A percentile compares a stretch with the other conserved stretches of the same genome.
Conservation (phyloP, 2,113 vertebrate species). For the Lepisosteus osseus region DNA sequence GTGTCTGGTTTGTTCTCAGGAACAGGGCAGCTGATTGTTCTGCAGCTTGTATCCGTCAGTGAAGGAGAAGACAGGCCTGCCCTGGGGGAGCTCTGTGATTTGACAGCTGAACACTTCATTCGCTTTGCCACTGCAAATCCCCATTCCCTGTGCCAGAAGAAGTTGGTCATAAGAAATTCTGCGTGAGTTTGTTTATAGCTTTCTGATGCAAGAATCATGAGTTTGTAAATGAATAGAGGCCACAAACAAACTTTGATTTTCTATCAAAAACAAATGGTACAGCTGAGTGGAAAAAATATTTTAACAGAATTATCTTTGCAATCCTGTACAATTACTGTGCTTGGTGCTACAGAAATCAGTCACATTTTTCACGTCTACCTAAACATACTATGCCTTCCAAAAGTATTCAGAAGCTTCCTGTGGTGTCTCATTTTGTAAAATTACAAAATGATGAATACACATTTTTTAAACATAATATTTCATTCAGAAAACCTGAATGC, state of each 20-base stretch:
- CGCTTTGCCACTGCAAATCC: conserved; percentile 75
- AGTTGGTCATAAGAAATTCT: conserved; percentile 73
- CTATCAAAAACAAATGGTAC: background rate
- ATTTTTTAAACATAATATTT: too few species aligned
- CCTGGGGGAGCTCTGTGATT: conserved; percentile 65
- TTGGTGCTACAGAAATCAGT: too few species aligned
- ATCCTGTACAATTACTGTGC: too few species aligned
- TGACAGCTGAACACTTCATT: conserved; percentile 75
- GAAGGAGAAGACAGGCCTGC: conserved; percentile 58
- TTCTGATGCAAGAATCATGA: background rate
- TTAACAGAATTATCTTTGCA: too few species aligned
- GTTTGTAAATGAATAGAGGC: background rate
- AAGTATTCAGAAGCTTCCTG: too few species aligned
- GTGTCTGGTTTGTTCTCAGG: conserved; percentile 58
- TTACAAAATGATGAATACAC: too few species aligned
- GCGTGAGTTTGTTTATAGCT: conserved; percentile 57
- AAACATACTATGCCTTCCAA: too few species aligned
- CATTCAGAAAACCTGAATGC: too few species aligned
- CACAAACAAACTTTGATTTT: background rate
- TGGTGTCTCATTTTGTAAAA: too few species aligned
- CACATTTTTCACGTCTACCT: too few species aligned
- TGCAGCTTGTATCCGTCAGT: conserved; percentile 73
- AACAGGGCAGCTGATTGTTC: conserved; percentile 68
- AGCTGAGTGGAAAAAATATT: background rate
- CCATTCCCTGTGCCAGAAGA: conserved; percentile 53